phyloP scores from a whole-genome alignment of 2,888 invertebrate species.

The Rhyacophila evoluta region DNA sequence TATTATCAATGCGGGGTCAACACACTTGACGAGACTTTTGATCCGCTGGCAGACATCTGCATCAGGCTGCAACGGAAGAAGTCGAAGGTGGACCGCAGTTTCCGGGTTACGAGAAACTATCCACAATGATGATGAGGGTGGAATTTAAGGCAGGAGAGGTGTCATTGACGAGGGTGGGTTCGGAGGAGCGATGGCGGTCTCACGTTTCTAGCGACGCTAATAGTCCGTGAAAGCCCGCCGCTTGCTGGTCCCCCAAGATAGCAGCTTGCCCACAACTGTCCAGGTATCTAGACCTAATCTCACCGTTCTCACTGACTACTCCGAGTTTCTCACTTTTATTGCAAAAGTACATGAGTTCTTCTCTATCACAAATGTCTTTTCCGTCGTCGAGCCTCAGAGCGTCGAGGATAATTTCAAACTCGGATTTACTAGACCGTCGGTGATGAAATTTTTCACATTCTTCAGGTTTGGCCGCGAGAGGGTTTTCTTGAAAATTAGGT shows the following conservation, averaged over 20 bases:
- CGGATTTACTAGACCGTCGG: constrained; percentile 58
- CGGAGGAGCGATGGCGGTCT: constrained; percentile 46
- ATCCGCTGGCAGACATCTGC: background rate
- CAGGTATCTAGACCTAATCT: constrained; percentile 57
- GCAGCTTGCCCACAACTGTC: constrained; percentile 76
- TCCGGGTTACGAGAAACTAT: constrained; percentile 21
- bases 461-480: constrained; percentile 54
- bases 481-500: constrained; percentile 55
- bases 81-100: background rate
- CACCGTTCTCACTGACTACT: constrained; percentile 38
- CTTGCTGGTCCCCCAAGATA: constrained; percentile 68
- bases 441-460: constrained; percentile 32
- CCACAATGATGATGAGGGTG: constrained; percentile 20
- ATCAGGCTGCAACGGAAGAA: background rate
- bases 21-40: background rate
- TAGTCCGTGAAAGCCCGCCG: constrained; percentile 72
- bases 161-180: constrained; percentile 25
- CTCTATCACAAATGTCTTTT: constrained; percentile 56
- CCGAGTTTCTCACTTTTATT: constrained; percentile 50
- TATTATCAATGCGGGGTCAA: background rate
- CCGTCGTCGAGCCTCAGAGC: constrained; percentile 60
- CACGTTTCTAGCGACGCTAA: constrained; percentile 72
- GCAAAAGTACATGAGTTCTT: constrained; percentile 58
- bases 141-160: constrained; percentile 25
- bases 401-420: constrained; percentile 65